Evolutionary conservation across 2,113 vertebrate species (phyloP), one percentile per base, ranked within the genome.

Genomic region (Panurus biarmicus): DNA sequence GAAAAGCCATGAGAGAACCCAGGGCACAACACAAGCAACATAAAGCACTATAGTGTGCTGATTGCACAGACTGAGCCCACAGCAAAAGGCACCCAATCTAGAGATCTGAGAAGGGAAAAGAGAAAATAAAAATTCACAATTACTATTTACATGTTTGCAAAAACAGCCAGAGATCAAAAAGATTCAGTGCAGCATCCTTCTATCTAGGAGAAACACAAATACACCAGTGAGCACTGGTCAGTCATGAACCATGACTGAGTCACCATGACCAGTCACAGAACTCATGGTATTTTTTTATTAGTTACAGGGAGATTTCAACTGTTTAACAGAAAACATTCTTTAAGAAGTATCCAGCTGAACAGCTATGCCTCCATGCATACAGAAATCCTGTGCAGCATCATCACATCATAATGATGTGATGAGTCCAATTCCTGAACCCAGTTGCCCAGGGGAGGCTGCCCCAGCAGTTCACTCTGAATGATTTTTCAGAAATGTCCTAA

Each of bases 31-130:
- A 54, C 98, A 97, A 26, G 98, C 77, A 6, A 99, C 44, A 64
- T 99, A 99, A 36, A 99, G 88, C 48, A 98, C 97, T 91, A 99
- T 96, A 0, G 99, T 99, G 97, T 99, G 99, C 95, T 99, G 99
- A 93, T 99, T 99, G 96, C 99, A 99, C 73, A 99, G 96, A n/a
- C 99, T 99, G 76, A 99, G 97, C 65, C 99, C 98, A 64, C 98
- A 99, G 97, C 98, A 99, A 48, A 99, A 98, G 48, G 99, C 99
- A 89, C 99, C 99, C 94, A 96, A 95, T 29, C 97, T 98, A 73
- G 98, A 98, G 97, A 98, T 89, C 99, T 99, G 96, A 50, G 87
- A 97, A 89, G 40, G n/a, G 6, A 5, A 7, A 31, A 71, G n/a
- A n/a, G n/a, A 64, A n/a, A 12, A 29, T 2, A 5, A 4, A 28